Percentiles rank a stretch among this genome's conserved stretches.
Evolutionary conservation across 2,888 invertebrate genomes (phyloP).

Genomic region (Caenorhabditis japonica): DNA sequence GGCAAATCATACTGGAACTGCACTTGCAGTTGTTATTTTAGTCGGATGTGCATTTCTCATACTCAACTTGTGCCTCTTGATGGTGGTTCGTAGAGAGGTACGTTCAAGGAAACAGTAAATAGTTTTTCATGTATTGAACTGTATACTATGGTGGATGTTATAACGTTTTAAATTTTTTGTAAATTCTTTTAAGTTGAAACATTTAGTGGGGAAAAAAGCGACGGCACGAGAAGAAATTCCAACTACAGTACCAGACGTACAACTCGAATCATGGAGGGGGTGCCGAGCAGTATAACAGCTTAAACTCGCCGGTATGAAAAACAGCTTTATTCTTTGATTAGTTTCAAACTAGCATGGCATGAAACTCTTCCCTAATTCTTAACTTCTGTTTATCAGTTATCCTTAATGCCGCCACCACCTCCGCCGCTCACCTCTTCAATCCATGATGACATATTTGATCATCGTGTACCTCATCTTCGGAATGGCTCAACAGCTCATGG

Average conservation of each 20-base stretch:
- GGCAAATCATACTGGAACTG: conserved; percentile 53
- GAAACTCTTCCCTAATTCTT: conserved; percentile 6
- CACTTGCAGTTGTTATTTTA: conserved; percentile 67
- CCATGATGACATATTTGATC: conserved; percentile 58
- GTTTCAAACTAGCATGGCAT: conserved; percentile 38
- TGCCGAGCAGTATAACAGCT: conserved; percentile 67
- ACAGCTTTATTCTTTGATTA: conserved; percentile 8
- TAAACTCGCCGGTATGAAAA: conserved; percentile 69
- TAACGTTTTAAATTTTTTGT: not conserved
- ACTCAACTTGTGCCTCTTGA: conserved; percentile 73
- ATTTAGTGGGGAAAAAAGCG: conserved; percentile 69
- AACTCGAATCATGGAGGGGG: conserved; percentile 65
- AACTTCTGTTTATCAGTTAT: conserved; percentile 54
- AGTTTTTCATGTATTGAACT: conserved; percentile 14
- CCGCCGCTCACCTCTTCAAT: conserved; percentile 54
- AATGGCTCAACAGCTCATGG: conserved; percentile 46
- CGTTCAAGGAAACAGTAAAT: no score
- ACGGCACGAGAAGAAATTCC: conserved; percentile 69
- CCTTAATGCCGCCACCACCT: conserved; percentile 67
- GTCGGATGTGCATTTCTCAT: conserved; percentile 72
- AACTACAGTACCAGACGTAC: conserved; percentile 72
- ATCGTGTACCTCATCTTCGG: conserved; percentile 27
- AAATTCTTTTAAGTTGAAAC: not conserved
- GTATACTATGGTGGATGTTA: conserved; percentile 6
- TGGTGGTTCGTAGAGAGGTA: conserved; percentile 70